Percentiles rank a stretch among this genome's conserved stretches.
phyloP scores from a whole-genome alignment of 2,888 invertebrate species.

The Aphidius colemani region DNA sequence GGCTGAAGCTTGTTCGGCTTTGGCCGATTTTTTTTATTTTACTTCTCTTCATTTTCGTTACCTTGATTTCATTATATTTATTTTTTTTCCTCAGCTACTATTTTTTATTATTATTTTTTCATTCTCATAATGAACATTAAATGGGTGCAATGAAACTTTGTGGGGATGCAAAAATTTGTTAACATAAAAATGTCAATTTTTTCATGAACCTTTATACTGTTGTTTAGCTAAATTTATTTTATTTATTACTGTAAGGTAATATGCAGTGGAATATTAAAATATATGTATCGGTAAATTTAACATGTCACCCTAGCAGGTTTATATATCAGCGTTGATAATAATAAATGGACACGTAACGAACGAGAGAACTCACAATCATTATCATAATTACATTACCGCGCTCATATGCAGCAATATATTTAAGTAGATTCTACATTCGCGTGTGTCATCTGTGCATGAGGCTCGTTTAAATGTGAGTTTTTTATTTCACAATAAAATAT shows the following conservation, averaged over 20 bases:
- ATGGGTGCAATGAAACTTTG: background rate
- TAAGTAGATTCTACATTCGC: constrained; percentile 35
- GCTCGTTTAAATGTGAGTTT: constrained; percentile 32
- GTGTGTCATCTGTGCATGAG: constrained; percentile 27
- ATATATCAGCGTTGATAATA: constrained; percentile 14
- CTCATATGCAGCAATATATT: constrained; percentile 26
- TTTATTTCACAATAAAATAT: constrained; percentile 7
- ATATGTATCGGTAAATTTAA: constrained; percentile 14
- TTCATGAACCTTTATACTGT: constrained; percentile 36
- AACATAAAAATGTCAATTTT: constrained; percentile 46
- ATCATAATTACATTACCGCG: constrained; percentile 41
- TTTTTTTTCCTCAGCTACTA: background rate
- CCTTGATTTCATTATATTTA: background rate
- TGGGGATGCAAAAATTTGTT: constrained; percentile 32
- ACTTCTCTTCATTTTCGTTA: background rate
- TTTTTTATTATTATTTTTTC: constrained; percentile 10
- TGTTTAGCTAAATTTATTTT: constrained; percentile 13
- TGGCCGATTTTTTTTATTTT: constrained; percentile 33
- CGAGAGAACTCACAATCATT: constrained; percentile 31
- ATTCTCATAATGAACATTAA: constrained; percentile 19
- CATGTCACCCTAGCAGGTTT: constrained; percentile 13
- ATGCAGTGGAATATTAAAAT: background rate
- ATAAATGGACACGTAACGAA: constrained; percentile 33
- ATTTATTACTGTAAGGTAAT: constrained; percentile 4
- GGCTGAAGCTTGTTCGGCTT: constrained; percentile 38